Conservation (phyloP, 1,140 invertebrate genomes). For the Branchinecta lindahli region DNA sequence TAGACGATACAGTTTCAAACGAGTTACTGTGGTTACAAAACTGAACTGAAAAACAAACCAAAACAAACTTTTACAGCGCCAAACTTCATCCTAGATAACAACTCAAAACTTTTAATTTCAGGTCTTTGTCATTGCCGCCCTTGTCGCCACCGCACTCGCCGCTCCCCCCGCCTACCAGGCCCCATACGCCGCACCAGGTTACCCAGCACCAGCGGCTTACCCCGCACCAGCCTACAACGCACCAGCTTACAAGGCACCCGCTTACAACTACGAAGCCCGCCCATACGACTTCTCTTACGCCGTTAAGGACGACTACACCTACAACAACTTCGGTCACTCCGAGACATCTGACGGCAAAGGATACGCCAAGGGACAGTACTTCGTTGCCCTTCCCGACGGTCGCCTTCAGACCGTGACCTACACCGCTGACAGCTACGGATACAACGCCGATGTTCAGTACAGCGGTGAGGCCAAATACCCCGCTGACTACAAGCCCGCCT, state of each 20-base stretch:
- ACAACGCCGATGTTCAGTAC: conserved; percentile 12
- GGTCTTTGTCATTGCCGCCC: conserved; percentile 9
- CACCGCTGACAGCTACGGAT: conserved; percentile 19
- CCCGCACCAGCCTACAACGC: not conserved
- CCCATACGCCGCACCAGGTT: not conserved
- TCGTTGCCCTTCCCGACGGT: conserved; percentile 24
- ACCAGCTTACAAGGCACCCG: conserved; percentile 11
- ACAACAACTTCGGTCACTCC: conserved; percentile 40
- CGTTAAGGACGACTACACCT: conserved; percentile 36
- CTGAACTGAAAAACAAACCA: too few species aligned
- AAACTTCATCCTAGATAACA: too few species aligned
- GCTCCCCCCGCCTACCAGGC: not conserved
- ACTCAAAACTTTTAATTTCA: not conserved
- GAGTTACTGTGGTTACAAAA: too few species aligned
- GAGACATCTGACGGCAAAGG: conserved; percentile 36
- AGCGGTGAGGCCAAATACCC: conserved; percentile 12
- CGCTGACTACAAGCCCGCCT: conserved; percentile 7
- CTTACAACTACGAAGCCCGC: not conserved
- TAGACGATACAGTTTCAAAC: too few species aligned
- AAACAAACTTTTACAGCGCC: too few species aligned
- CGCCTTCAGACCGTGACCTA: conserved; percentile 24
- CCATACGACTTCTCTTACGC: conserved; percentile 38
- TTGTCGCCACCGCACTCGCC: not conserved
- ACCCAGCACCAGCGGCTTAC: not conserved
- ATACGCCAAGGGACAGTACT: conserved; percentile 21